Evolutionary conservation across 2,888 invertebrate genomes (phyloP).

Genomic region (Hydriomena furcata): DNA sequence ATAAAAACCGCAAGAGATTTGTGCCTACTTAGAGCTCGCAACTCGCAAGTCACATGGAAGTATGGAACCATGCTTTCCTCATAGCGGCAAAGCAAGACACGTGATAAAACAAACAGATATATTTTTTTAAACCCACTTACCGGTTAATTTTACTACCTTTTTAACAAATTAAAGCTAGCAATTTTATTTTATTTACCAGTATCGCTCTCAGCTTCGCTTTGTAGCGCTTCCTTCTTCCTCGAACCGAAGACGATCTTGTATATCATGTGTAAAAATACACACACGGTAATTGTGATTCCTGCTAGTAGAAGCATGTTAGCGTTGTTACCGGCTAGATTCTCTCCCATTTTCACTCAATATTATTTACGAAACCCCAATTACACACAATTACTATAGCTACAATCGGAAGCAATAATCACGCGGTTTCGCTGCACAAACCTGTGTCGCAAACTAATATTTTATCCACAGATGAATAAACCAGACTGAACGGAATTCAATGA

Average conservation of each 20-base stretch:
- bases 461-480: constrained; percentile 47
- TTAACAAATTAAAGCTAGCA: constrained; percentile 11
- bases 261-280: constrained; percentile 67
- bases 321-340: constrained; percentile 64
- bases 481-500: constrained; percentile 38
- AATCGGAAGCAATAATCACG: constrained; percentile 59
- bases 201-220: constrained; percentile 65
- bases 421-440: too few relatives aligned
- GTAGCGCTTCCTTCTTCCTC: constrained; percentile 63
- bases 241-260: constrained; percentile 66
- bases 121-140: not conserved
- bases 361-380: constrained; percentile 47
- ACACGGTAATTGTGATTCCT: constrained; percentile 57
- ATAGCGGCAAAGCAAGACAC: constrained; percentile 29
- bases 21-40: not conserved
- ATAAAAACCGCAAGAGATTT: constrained; percentile 38
- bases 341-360: constrained; percentile 76
- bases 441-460: constrained; percentile 38
- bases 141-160: not conserved
- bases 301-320: constrained; percentile 56
- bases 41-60: constrained; percentile 7
- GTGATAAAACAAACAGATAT: constrained; percentile 16
- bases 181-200: constrained; percentile 53
- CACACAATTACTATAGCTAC: constrained; percentile 41
- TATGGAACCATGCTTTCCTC: constrained; percentile 17